Evolutionary conservation across 2,113 vertebrate genomes (phyloP).

Genomic region (Callaeas wilsoni): DNA sequence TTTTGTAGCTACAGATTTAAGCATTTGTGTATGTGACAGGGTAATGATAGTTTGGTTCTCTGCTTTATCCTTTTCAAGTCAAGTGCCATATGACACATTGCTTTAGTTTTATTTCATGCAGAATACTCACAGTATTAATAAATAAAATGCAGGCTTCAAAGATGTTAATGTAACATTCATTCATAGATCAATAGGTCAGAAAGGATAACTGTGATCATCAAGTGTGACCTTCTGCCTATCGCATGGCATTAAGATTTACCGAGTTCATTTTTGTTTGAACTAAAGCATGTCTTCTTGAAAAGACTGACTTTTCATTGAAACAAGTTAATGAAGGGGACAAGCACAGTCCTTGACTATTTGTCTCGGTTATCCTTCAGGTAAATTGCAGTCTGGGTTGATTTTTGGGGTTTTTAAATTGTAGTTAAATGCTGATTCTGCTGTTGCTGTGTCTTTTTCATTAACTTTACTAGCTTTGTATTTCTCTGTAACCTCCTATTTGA

Average conservation of each 20-base stretch:
- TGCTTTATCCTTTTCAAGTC: neutral
- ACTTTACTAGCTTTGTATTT: neutral
- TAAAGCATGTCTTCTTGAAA: neutral
- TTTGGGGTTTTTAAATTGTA: neutral
- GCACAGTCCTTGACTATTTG: neutral
- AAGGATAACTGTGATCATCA: conserved; percentile 1
- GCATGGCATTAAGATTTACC: neutral
- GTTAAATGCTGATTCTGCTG: neutral
- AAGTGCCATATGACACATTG: neutral
- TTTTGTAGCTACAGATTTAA: neutral
- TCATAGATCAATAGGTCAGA: conserved; percentile 8
- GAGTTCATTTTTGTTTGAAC: neutral
- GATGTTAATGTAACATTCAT: conserved; percentile 23
- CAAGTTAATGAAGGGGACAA: neutral
- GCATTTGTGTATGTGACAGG: neutral
- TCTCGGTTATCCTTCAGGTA: neutral
- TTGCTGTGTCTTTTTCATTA: neutral
- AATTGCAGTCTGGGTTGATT: neutral
- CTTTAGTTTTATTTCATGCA: neutral
- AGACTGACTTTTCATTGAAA: neutral
- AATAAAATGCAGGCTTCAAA: neutral
- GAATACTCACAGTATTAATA: neutral
- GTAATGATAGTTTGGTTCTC: neutral
- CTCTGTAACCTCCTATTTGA: neutral
- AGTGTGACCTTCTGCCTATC: neutral